These are phyloP conservation scores for Cichladusa arquata DNA, from an alignment of 2,113 vertebrate genomes.

Conservation along the genomic window DNA sequence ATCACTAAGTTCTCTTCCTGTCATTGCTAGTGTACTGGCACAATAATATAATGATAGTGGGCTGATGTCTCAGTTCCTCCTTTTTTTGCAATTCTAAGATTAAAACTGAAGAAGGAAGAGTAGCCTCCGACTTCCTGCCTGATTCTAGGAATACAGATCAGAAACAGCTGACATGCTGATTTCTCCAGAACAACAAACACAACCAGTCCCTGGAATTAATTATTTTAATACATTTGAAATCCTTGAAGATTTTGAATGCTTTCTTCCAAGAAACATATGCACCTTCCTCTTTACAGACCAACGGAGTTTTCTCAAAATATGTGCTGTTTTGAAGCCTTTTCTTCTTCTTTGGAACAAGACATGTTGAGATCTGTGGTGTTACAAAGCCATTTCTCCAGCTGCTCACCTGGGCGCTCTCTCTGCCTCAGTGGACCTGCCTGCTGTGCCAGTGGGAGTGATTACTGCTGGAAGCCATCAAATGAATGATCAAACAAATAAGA, in stretches of 20 bases:
- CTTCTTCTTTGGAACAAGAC: background rate
- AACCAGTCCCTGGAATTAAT: background rate
- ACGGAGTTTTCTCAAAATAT: background rate
- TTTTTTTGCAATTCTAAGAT: background rate
- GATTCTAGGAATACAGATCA: background rate
- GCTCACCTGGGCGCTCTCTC: background rate
- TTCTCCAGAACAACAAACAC: background rate
- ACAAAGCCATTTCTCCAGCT: background rate
- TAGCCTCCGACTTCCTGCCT: background rate
- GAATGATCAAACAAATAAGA: background rate
- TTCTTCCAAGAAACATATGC: background rate
- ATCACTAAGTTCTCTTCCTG: background rate
- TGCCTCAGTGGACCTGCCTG: fast-evolving
- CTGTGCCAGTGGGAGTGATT: fast-evolving
- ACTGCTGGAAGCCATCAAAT: fast-evolving
- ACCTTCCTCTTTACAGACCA: background rate
- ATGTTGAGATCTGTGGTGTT: background rate
- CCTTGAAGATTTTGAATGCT: background rate
- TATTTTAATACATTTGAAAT: background rate
- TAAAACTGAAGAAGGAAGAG: background rate
- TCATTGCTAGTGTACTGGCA: background rate
- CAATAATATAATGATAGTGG: background rate
- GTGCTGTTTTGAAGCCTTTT: background rate
- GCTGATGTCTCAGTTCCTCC: background rate
- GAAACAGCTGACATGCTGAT: background rate